Conservation (phyloP, 2,888 invertebrate genomes). For the Trichacis sp. region DNA sequence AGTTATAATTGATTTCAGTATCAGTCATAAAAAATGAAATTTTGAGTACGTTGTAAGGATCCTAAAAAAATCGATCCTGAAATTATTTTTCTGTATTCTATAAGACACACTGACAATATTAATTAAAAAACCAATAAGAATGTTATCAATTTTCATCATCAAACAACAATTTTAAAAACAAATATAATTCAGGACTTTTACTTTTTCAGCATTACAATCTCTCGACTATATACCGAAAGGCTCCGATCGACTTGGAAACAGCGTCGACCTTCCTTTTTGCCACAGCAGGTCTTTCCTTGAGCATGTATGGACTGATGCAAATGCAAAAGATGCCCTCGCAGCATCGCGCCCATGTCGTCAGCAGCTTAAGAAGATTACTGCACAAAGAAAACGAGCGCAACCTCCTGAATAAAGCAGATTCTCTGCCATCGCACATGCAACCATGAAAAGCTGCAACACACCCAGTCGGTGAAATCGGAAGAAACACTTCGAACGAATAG, state of each 20-base stretch:
- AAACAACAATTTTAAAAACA: too few species aligned
- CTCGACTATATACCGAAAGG: conserved; percentile 48
- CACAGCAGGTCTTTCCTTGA: conserved; percentile 60
- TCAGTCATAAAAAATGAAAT: too few species aligned
- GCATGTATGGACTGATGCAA: conserved; percentile 62
- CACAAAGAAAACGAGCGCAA: conserved; percentile 10
- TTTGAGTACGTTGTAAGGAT: too few species aligned
- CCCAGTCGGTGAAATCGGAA: background rate
- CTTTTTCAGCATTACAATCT: conserved; percentile 44
- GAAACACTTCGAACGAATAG: background rate
- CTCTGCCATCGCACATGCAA: background rate
- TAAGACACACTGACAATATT: too few species aligned
- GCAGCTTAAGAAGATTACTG: conserved; percentile 29
- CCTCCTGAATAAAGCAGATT: background rate
- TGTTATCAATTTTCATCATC: too few species aligned
- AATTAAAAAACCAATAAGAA: too few species aligned
- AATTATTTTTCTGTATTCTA: too few species aligned
- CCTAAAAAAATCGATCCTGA: too few species aligned
- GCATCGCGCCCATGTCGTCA: conserved; percentile 35
- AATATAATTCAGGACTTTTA: too few species aligned
- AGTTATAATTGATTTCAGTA: too few species aligned
- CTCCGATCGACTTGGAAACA: conserved; percentile 50
- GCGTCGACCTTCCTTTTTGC: conserved; percentile 59
- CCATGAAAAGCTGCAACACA: background rate
- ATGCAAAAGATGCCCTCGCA: conserved; percentile 55